Base-by-base conservation (phyloP, 1,140 invertebrate species). In the Colletes gigas region DNA sequence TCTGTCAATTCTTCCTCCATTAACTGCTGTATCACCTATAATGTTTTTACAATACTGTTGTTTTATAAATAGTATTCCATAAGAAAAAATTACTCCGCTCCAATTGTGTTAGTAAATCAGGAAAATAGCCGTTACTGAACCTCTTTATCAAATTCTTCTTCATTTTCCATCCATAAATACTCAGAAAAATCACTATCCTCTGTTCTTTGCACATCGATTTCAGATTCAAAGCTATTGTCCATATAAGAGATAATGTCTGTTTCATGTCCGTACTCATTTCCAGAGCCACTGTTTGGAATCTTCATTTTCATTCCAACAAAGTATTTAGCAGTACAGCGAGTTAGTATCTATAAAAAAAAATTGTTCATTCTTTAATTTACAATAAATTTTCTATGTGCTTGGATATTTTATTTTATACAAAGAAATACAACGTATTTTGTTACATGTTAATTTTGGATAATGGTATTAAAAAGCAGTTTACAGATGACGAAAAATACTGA, bases 111-210 rank as follows among this genome's bases (percentile, higher is more conserved):
- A 3, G 30, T 12, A 21, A 4, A 47, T 44, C 4, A 17, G 4
- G 3, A 55, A 44, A 39, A 57, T 19, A 52, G 21, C 9, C 12
- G 1, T 4, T 30, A 41, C 39, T 21, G 89, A 92, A 97, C 97
- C 94, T 97, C 96, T 90, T 97, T 96, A 89, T 98, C 97, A 90
- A 97, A 98, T 88, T 97, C 97, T 88, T 98, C 97, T 90, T 97
- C 96, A 89, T 98, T 96, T 90, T 98, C 97, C 97, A 98, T 98
- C 97, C 97, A 98, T 94, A 98, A 95, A 86, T 97, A 98, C 86
- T 98, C 97, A 0, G 96, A 96, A 92, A 98, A 98, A 91, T 98
- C 97, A 68, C 95, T 95, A 85, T 96, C 94, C 57, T 93, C 92
- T 30, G 93, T 91, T n/a, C 94, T 93, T 67, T 94, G 93, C 69